These are phyloP conservation scores for Hipparchia semele DNA, from an alignment of 2,888 invertebrate species.

Conservation along the genomic window DNA sequence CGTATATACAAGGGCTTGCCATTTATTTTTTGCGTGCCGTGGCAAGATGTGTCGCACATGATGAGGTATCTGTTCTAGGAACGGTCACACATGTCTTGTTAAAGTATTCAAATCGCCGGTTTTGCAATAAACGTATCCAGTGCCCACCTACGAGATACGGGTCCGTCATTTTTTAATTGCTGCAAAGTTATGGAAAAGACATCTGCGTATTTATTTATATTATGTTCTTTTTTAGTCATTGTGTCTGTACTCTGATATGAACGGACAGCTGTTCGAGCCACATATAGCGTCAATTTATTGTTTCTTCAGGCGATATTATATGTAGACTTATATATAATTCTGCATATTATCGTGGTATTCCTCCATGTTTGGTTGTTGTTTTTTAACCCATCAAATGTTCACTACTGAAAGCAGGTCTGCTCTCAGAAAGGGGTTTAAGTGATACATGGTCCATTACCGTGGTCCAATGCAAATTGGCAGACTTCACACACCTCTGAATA, in stretches of 20 bases:
- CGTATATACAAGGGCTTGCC: slow-evolving; percentile 48
- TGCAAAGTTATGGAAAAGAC: slow-evolving; percentile 22
- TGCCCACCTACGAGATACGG: slow-evolving; percentile 47
- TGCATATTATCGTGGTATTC: slow-evolving; percentile 1
- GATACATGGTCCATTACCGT: too few relatives aligned
- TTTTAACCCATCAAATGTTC: too few relatives aligned
- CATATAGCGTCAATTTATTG: slow-evolving; percentile 14
- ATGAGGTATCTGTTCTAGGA: slow-evolving; percentile 67
- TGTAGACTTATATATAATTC: background rate
- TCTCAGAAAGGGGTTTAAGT: too few relatives aligned
- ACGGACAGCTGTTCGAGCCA: slow-evolving; percentile 20
- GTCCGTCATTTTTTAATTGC: slow-evolving; percentile 38
- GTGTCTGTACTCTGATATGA: background rate
- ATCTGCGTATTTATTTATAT: slow-evolving; percentile 24
- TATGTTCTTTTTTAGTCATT: slow-evolving; percentile 11
- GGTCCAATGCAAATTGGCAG: too few relatives aligned
- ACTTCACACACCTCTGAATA: too few relatives aligned
- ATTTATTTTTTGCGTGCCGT: slow-evolving; percentile 53
- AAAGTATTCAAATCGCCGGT: slow-evolving; percentile 47
- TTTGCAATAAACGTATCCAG: slow-evolving; percentile 39
- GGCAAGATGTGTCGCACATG: slow-evolving; percentile 66
- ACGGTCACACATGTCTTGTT: slow-evolving; percentile 63
- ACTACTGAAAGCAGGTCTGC: too few relatives aligned
- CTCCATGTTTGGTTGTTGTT: background rate
- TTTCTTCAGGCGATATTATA: slow-evolving; percentile 6